These are phyloP conservation scores for Suricata suricatta DNA, from an alignment of 2,113 vertebrate species.

Conservation along the genomic window DNA sequence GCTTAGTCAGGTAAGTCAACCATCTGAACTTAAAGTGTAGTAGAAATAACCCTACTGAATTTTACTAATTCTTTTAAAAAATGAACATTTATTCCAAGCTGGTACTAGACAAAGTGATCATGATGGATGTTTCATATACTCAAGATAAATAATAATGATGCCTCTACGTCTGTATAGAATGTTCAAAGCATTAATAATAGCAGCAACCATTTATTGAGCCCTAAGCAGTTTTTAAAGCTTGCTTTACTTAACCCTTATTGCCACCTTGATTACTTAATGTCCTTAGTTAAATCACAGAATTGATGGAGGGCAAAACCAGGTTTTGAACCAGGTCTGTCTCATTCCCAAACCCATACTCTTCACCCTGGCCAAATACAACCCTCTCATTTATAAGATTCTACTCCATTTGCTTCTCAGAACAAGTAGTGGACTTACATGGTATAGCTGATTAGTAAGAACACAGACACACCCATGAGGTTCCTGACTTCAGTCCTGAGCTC, in stretches of 20 bases:
- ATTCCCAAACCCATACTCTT: neutral
- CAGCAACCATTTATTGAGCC: neutral
- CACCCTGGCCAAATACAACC: neutral
- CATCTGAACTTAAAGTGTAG: conserved; percentile 2
- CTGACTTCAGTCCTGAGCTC: neutral
- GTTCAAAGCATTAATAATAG: neutral
- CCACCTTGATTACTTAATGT: neutral
- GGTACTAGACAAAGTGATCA: neutral
- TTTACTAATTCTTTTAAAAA: neutral
- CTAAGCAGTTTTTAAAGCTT: neutral
- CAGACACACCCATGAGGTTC: neutral
- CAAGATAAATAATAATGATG: neutral
- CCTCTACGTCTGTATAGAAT: neutral
- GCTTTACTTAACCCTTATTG: neutral
- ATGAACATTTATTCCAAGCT: neutral
- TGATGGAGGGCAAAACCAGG: neutral
- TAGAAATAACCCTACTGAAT: neutral
- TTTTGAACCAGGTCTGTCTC: neutral
- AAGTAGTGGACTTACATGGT: neutral
- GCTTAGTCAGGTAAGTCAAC: neutral
- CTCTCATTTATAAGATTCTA: neutral
- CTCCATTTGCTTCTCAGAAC: neutral
- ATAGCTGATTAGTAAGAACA: neutral
- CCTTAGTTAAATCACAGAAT: neutral
- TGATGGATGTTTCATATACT: neutral